Base-by-base conservation (phyloP, 1,140 invertebrate species). In the Trissolcus basalis region DNA sequence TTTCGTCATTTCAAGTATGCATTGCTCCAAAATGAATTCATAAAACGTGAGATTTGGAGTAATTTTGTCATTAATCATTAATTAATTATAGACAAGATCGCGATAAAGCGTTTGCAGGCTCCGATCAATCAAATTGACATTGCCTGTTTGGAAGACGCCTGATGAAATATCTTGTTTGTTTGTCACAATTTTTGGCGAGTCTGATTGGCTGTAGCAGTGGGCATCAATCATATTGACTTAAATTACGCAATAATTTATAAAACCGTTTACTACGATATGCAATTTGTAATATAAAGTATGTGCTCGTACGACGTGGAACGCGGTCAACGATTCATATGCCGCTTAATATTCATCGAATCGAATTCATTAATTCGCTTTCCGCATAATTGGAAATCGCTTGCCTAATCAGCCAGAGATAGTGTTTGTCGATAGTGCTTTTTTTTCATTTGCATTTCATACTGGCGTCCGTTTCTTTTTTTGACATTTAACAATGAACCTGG, bases 141-240 rank as follows among this genome's bases (percentile, higher is more conserved):
- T 45, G 19, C 19, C 55, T 67, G 67, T 39, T 67, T 51, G 53
- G 67, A 47, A 53, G 59, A 56, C 47, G 32, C 32, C 55, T 41
- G 43, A 49, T 48, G 74, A 77, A 71, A 71, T 71, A 71, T 69
- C 50, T 71, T 68, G 67, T 63, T 71, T 68, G 67, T 63, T 71
- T 71, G 67, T 77, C 74, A 59, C 74, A 36, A 63, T 10, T 61
- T 61, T 67, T 41, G 55, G 67, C 41, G 47, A 13, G 50, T 56
- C 39, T 58, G 67, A 71, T 77, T 71, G 47, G 55, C 16, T 33
- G 32, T 56, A 63, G 61, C 60, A 41, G 13, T 32, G 13, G n/a
- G 61, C 50, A 77, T 77, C 67, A 63, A 71, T 77, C 74, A 71
- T 63, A 77, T 47, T 71, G 67, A 71, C 74, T 12, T 51, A 36